These are phyloP conservation scores for Ladona fulva DNA, from an alignment of 1,140 invertebrate species.

Conservation along the genomic window DNA sequence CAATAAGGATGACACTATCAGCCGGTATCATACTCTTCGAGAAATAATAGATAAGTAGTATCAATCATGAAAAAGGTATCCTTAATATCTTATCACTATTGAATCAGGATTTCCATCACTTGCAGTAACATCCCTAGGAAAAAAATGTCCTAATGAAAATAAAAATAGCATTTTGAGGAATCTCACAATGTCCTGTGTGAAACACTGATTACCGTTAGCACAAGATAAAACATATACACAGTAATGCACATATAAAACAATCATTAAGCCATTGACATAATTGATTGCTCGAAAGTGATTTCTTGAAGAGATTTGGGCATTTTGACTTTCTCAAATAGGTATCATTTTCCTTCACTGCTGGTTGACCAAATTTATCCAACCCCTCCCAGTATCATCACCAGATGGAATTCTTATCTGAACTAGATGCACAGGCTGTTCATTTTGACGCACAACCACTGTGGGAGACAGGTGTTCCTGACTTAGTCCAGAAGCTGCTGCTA, in stretches of 20 bases:
- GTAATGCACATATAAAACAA: background rate
- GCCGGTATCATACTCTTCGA: no score
- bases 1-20: no score
- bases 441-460: background rate
- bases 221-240: background rate
- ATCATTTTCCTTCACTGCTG: background rate
- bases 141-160: no score
- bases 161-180: background rate
- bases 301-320: no score
- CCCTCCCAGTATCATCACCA: background rate
- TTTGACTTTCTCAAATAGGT: background rate
- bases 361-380: background rate
- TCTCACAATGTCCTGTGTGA: background rate
- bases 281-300: background rate
- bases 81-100: no score
- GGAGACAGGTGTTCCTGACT: background rate
- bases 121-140: no score
- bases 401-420: background rate
- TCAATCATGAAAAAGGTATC: no score
- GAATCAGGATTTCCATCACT: no score
- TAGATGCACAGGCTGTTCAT: background rate
- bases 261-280: background rate
- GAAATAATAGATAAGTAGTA: no score
- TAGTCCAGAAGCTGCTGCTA: background rate
- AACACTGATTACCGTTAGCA: background rate